Conservation (phyloP, 2,797 vertebrate genomes). For the Enteromius viviparus region DNA sequence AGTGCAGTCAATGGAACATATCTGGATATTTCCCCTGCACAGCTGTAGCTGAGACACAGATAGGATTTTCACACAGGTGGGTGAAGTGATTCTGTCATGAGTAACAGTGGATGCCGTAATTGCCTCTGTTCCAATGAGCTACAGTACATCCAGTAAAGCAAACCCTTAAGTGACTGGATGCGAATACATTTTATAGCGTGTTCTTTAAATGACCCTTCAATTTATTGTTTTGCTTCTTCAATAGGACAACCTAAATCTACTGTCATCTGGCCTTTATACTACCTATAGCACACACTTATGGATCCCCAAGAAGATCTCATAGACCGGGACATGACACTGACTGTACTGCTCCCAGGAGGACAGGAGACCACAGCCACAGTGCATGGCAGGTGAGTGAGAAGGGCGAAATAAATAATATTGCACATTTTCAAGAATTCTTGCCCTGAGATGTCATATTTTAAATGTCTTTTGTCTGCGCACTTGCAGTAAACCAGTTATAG, state of each 20-base stretch:
- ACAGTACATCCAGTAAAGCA: not conserved
- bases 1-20: not conserved
- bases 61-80: conserved; percentile 28
- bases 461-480: not conserved
- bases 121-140: not conserved
- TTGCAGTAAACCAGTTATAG: conserved; percentile 92
- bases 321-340: conserved; percentile 82
- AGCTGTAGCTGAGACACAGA: conserved; percentile 10
- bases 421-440: not conserved
- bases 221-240: not conserved
- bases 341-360: conserved; percentile 88
- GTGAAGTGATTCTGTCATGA: conserved; percentile 21
- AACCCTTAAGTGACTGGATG: not conserved
- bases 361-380: conserved; percentile 81
- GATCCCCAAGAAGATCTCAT: conserved; percentile 81
- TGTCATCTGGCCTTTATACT: not conserved
- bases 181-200: not conserved
- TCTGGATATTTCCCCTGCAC: conserved; percentile 5
- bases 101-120: not conserved
- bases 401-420: not conserved
- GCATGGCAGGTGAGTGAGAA: conserved; percentile 81
- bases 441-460: not conserved
- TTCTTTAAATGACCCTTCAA: not conserved
- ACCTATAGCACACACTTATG: conserved; percentile 66
- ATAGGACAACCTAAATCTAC: conserved; percentile 11